Percentiles rank a stretch among this genome's conserved stretches.
Conservation (phyloP, 2,113 vertebrate genomes). For the Silurus glanis region DNA sequence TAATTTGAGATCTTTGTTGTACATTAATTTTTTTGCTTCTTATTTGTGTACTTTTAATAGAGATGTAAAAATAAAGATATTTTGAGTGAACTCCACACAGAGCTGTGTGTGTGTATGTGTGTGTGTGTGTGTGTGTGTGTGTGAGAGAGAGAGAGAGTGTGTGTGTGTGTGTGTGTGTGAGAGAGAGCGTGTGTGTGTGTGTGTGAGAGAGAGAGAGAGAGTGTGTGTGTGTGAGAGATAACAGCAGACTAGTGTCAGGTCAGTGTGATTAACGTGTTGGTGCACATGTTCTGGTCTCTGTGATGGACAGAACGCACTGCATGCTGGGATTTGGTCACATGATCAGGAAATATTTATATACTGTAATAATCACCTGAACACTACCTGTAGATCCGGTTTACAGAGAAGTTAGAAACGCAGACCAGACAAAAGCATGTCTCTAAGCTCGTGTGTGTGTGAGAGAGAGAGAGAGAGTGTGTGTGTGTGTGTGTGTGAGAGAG, state of each 20-base stretch:
- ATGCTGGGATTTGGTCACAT: neutral
- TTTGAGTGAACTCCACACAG: neutral
- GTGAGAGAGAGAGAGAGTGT: no score
- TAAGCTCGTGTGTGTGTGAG: neutral
- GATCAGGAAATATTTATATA: neutral
- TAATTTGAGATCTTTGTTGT: neutral
- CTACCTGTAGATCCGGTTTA: neutral
- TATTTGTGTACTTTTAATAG: neutral
- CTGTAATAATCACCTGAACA: neutral
- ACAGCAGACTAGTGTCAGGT: no score
- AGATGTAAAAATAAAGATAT: constrained; percentile 8
- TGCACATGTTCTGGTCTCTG: neutral
- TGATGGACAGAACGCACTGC: neutral
- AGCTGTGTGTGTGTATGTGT: no score
- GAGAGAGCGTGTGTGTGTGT: no score
- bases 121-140: no score
- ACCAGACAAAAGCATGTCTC: neutral
- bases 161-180: no score
- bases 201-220: no score
- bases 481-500: no score
- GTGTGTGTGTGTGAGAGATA: no score
- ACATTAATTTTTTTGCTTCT: neutral
- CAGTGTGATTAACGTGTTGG: neutral
- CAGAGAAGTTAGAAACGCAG: neutral
- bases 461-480: no score